Conservation (phyloP, 2,888 invertebrate genomes). For the Blastobasis adustella region DNA sequence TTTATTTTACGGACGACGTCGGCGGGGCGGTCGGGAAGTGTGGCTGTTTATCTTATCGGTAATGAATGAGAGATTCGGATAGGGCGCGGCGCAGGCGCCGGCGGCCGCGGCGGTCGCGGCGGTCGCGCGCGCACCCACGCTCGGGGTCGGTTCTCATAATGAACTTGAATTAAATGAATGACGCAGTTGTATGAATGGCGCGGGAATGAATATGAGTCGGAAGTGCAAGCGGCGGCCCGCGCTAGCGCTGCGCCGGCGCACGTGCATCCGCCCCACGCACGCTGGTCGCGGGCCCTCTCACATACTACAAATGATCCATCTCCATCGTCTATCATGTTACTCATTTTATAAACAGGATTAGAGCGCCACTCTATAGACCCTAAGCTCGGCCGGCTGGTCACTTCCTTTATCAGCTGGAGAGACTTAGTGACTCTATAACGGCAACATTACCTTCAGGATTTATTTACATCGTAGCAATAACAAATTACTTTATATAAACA, state of each 20-base stretch:
- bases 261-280: constrained; percentile 40
- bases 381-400: not conserved
- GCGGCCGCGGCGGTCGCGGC: constrained; percentile 38
- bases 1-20: constrained; percentile 51
- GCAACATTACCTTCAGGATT: too few relatives aligned
- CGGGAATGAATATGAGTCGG: constrained; percentile 68
- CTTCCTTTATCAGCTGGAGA: not conserved
- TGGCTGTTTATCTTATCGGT: constrained; percentile 39
- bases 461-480: not conserved
- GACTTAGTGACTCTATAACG: too few relatives aligned
- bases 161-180: constrained; percentile 72
- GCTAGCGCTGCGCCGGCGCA: constrained; percentile 49
- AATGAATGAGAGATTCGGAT: constrained; percentile 36
- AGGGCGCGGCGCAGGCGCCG: constrained; percentile 26
- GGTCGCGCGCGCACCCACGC: constrained; percentile 39
- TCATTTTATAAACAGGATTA: not conserved
- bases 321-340: not conserved
- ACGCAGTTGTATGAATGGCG: constrained; percentile 69
- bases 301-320: not conserved
- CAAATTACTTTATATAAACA: too few relatives aligned
- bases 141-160: constrained; percentile 47
- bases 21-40: constrained; percentile 30
- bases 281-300: not conserved
- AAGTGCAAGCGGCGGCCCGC: constrained; percentile 59
- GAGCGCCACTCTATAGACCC: not conserved